Conservation (phyloP, 64 coral and sea anemone species). For the Astreopora myriophthalma region DNA sequence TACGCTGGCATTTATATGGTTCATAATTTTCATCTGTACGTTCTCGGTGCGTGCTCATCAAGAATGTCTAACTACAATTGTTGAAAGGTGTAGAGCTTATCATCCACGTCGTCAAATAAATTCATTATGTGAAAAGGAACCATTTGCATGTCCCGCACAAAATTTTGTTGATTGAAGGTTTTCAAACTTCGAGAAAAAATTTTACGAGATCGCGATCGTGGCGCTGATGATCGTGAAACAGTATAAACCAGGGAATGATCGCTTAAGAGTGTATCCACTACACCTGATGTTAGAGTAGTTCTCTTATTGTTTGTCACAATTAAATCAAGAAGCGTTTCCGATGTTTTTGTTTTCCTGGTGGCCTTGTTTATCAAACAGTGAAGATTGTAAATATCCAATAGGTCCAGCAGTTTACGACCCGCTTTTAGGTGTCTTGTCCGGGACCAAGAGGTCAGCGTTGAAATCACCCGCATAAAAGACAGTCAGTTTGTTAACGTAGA, state of each 20-base stretch:
- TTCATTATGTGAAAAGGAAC: slow-evolving; percentile 2
- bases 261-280: slow-evolving; percentile 22
- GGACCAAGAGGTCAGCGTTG: slow-evolving; percentile 43
- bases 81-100: slow-evolving; percentile 20
- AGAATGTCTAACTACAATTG: not conserved
- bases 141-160: not conserved
- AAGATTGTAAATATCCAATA: slow-evolving; percentile 47
- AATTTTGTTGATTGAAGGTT: not conserved
- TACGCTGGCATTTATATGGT: slow-evolving; percentile 44
- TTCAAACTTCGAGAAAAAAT: not conserved
- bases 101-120: slow-evolving; percentile 49
- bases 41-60: slow-evolving; percentile 12
- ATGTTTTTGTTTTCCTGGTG: slow-evolving; percentile 57
- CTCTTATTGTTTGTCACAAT: slow-evolving; percentile 41
- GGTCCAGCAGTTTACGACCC: slow-evolving; percentile 53
- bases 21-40: slow-evolving; percentile 66
- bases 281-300: slow-evolving; percentile 14
- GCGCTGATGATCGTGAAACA: not conserved
- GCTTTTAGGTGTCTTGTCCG: slow-evolving; percentile 52
- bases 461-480: slow-evolving; percentile 64
- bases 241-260: slow-evolving; percentile 23
- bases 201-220: slow-evolving; percentile 15
- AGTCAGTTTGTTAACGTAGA: slow-evolving; percentile 15
- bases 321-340: slow-evolving; percentile 34
- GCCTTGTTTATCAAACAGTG: slow-evolving; percentile 18